Conservation (phyloP, 2,113 vertebrate genomes). For the Tinamus guttatus region DNA sequence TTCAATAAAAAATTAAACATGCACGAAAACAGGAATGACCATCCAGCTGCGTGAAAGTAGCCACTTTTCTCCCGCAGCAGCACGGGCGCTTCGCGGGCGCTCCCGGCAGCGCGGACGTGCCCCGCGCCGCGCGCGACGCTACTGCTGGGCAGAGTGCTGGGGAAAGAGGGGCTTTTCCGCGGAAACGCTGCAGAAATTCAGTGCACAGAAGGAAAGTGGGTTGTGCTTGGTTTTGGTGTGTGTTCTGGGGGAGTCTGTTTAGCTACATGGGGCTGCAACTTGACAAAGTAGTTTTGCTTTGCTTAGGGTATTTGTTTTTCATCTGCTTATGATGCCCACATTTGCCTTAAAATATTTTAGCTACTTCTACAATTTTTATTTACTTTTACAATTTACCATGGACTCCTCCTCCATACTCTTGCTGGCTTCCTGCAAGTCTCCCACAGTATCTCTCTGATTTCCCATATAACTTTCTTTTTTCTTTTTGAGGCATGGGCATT, state of each 20-base stretch:
- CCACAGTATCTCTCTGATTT: not conserved
- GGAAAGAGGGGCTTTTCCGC: not conserved
- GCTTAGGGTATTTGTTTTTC: not conserved
- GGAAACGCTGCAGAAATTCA: not conserved
- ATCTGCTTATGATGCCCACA: not conserved
- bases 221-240: not conserved
- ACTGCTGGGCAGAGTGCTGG: not conserved
- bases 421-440: not conserved
- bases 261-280: not conserved
- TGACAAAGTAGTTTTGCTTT: not conserved
- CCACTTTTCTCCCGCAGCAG: not conserved
- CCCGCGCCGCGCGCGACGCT: too few relatives aligned
- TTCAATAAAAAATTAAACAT: not conserved
- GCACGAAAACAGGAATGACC: not conserved
- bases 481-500: not conserved
- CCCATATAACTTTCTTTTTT: not conserved
- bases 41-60: not conserved
- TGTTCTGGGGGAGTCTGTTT: not conserved
- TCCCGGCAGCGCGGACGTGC: not conserved
- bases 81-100: not conserved
- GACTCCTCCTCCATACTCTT: too few relatives aligned
- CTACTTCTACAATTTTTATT: not conserved
- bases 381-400: not conserved
- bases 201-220: not conserved
- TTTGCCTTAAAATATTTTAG: not conserved